phyloP scores from a whole-genome alignment of 1,140 invertebrate genomes.

The Scylla paramamosain region DNA sequence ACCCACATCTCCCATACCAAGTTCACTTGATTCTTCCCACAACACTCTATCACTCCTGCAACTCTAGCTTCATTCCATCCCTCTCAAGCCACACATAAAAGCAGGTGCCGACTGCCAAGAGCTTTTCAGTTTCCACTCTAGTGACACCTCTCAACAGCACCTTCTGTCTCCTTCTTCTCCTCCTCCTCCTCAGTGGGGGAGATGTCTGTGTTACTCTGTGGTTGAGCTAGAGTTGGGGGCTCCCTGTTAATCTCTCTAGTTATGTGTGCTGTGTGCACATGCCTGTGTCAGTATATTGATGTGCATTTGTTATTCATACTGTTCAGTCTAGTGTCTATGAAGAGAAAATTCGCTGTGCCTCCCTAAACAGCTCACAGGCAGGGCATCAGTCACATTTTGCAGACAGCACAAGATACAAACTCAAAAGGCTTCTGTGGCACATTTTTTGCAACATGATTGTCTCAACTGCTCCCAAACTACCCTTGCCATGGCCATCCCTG shows the following conservation, averaged over 20 bases:
- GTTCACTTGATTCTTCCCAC: not conserved
- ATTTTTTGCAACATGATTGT: not conserved
- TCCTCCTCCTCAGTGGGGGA: slow-evolving; percentile 8
- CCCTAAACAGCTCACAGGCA: not conserved
- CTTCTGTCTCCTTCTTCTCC: not conserved
- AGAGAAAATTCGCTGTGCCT: slow-evolving; percentile 7
- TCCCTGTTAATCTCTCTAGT: not conserved
- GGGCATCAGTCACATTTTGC: not conserved
- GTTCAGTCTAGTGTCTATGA: not conserved
- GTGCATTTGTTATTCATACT: too few relatives aligned
- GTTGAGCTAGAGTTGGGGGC: not conserved
- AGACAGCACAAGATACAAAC: not conserved
- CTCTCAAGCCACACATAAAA: not conserved
- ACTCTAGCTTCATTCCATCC: not conserved
- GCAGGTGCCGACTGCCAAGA: not conserved
- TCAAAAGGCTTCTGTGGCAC: not conserved
- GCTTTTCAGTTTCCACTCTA: slow-evolving; percentile 22
- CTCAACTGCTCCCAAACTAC: slow-evolving; percentile 11
- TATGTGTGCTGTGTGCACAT: not conserved
- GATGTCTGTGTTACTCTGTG: slow-evolving; percentile 1
- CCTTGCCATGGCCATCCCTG: not conserved
- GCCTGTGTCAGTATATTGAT: not conserved
- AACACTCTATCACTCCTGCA: not conserved
- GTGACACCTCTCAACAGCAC: slow-evolving; percentile 10
- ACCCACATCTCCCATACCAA: not conserved